phyloP scores from a whole-genome alignment of 2,888 invertebrate genomes.

The Punctoribates punctum region DNA sequence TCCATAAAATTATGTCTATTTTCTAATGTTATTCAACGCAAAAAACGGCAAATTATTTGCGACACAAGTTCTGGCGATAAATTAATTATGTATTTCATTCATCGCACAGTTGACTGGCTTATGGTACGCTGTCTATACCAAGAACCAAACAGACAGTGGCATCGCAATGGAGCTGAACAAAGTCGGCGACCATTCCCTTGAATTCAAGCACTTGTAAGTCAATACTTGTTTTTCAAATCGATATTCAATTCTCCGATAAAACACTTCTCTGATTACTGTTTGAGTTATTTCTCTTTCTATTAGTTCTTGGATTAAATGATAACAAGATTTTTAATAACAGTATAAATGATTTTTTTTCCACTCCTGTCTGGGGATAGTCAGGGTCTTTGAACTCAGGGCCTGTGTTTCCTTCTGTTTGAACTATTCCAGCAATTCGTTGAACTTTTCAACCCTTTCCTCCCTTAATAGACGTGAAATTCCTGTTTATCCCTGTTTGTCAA shows the following conservation, averaged over 20 bases:
- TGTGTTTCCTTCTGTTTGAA: no score
- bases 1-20: neutral
- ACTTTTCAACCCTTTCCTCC: no score
- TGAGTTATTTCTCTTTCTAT: neutral
- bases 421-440: no score
- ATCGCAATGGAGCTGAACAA: conserved; percentile 22
- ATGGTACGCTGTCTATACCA: conserved; percentile 19
- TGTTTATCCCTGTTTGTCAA: no score
- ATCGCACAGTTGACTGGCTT: neutral
- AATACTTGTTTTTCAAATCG: neutral
- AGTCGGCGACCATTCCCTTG: neutral
- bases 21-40: neutral
- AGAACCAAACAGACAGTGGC: neutral
- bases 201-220: conserved; percentile 23
- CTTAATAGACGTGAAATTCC: no score
- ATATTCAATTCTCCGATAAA: neutral
- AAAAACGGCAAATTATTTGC: no score
- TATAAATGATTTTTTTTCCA: neutral
- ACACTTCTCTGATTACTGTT: neutral
- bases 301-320: neutral
- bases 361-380: no score
- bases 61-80: neutral
- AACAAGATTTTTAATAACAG: neutral
- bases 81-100: neutral
- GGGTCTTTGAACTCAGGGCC: no score